Percentiles rank a stretch among this genome's conserved stretches.
phyloP scores from a whole-genome alignment of 2,113 vertebrate species.

The Toxotes chatareus region DNA sequence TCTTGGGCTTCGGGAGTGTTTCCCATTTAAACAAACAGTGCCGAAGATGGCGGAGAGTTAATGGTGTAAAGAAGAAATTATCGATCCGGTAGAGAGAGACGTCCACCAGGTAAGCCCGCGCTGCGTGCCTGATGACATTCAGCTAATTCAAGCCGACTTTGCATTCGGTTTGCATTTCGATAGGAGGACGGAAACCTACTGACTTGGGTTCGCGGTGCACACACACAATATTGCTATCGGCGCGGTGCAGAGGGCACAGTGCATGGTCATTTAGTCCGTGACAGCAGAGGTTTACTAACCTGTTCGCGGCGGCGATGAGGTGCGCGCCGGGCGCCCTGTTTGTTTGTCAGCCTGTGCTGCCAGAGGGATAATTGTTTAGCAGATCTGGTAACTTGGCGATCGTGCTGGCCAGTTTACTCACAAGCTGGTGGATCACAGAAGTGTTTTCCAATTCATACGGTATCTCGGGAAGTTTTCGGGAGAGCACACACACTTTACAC shows the following conservation, averaged over 20 bases:
- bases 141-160: conserved; percentile 46
- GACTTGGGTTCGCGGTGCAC: conserved; percentile 63
- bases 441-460: conserved; percentile 39
- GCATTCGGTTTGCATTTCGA: conserved; percentile 53
- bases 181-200: conserved; percentile 62
- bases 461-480: conserved; percentile 63
- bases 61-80: conserved; percentile 83
- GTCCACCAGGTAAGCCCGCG: conserved; percentile 68
- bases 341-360: background rate
- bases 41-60: conserved; percentile 88
- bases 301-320: background rate
- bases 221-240: conserved; percentile 66
- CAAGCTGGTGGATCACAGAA: conserved; percentile 48
- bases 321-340: background rate
- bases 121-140: background rate
- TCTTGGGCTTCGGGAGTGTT: conserved; percentile 85
- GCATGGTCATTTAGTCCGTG: conserved; percentile 65
- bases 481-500: conserved; percentile 2
- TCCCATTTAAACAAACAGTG: conserved; percentile 89
- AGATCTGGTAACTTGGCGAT: conserved; percentile 60
- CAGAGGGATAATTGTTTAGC: background rate
- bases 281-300: conserved; percentile 47
- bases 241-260: conserved; percentile 67
- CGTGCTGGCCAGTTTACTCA: conserved; percentile 49
- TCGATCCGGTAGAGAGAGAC: conserved; percentile 63